A percentile compares a stretch with the other conserved stretches of the same genome.
phyloP scores from a whole-genome alignment of 2,113 vertebrate species.

The Dromiciops gliroides region DNA sequence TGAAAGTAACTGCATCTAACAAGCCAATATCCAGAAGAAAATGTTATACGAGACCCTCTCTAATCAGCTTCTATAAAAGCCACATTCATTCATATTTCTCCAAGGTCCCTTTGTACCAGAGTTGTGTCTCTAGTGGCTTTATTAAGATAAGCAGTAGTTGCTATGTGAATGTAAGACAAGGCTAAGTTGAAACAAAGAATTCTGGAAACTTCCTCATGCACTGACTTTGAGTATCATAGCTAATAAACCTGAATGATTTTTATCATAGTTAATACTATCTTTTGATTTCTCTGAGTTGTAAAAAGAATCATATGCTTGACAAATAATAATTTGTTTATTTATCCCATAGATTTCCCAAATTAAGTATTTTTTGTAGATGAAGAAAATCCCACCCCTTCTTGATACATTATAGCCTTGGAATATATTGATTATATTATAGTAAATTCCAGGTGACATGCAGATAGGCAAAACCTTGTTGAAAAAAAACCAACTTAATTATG shows the following conservation, averaged over 20 bases:
- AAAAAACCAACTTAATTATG: no score
- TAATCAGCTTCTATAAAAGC: constrained; percentile 53
- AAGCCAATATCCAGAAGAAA: constrained; percentile 51
- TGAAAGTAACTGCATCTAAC: constrained; percentile 47
- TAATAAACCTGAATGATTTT: constrained; percentile 16
- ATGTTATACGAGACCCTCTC: constrained; percentile 33
- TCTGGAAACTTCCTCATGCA: constrained; percentile 28
- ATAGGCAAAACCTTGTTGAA: no score
- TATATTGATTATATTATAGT: background rate
- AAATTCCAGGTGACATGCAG: background rate
- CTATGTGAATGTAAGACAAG: constrained; percentile 58
- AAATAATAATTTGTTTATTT: background rate
- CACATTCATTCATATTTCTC: constrained; percentile 52
- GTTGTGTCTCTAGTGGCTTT: constrained; percentile 42
- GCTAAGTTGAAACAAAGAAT: constrained; percentile 55
- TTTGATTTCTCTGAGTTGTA: background rate
- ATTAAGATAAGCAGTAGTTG: constrained; percentile 65
- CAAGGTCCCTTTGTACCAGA: constrained; percentile 49
- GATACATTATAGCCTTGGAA: background rate
- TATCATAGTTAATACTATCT: background rate
- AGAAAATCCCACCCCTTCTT: background rate
- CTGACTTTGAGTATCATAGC: background rate
- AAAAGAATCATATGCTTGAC: background rate
- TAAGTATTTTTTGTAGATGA: background rate
- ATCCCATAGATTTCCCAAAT: background rate